A percentile compares a stretch with the other conserved stretches of the same genome.
These are phyloP conservation scores for Notothenia coriiceps DNA, from an alignment of 2,113 vertebrate species.

Conservation along the genomic window DNA sequence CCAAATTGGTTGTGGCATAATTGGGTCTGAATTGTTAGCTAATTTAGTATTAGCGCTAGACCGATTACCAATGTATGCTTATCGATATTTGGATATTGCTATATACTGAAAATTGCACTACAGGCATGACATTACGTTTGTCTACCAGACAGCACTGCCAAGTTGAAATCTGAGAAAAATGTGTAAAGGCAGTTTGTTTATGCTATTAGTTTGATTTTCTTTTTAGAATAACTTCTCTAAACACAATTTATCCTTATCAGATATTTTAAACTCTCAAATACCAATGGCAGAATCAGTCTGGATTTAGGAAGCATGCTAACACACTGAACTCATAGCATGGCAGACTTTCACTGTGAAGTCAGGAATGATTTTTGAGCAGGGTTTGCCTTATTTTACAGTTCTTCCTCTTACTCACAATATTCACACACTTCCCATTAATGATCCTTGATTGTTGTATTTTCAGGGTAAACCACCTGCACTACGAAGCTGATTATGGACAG, in stretches of 20 bases:
- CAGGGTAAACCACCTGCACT: slow-evolving; percentile 77
- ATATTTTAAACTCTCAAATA: not conserved
- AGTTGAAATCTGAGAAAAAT: too few species aligned
- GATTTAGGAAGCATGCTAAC: not conserved
- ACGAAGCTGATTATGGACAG: slow-evolving; percentile 58
- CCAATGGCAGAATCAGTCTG: not conserved
- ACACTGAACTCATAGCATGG: not conserved
- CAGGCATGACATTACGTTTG: not conserved
- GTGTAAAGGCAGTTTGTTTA: too few species aligned
- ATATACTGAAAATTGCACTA: not conserved
- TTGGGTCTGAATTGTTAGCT: not conserved
- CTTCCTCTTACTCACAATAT: not conserved
- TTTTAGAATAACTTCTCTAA: too few species aligned
- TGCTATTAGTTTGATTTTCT: too few species aligned
- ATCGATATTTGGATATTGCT: not conserved
- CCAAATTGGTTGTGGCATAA: not conserved
- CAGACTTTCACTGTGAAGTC: not conserved
- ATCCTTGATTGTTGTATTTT: slow-evolving; percentile 14
- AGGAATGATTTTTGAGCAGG: not conserved
- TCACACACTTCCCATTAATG: not conserved
- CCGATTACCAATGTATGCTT: not conserved
- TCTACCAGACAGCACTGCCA: too few species aligned
- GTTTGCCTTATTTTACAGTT: not conserved
- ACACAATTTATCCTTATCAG: not conserved
- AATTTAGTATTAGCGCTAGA: not conserved